Conservation (phyloP, 1,140 invertebrate genomes). For the Papilio dardanus region DNA sequence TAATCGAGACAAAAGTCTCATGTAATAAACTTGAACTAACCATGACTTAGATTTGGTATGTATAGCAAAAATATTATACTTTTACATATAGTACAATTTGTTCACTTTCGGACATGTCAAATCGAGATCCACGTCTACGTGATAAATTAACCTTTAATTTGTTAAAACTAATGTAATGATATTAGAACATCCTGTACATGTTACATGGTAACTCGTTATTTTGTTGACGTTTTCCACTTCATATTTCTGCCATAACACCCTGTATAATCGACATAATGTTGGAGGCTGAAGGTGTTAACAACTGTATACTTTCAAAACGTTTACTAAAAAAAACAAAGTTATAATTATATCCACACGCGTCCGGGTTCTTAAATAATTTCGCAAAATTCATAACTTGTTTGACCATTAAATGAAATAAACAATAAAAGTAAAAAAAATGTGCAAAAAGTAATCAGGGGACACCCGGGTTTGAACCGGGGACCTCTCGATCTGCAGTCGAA, state of each 20-base stretch:
- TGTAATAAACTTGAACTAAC: too few relatives aligned
- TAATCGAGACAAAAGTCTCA: too few relatives aligned
- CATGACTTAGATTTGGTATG: too few relatives aligned
- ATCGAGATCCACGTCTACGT: background rate
- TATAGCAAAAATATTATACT: too few relatives aligned
- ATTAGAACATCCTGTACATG: conserved; percentile 39
- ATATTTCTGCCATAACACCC: background rate
- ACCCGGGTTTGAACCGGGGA: conserved; percentile 24
- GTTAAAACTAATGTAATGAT: background rate
- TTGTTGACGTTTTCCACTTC: conserved; percentile 53
- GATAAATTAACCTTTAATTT: background rate
- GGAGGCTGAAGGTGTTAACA: background rate
- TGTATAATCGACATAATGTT: background rate
- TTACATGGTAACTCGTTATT: conserved; percentile 47
- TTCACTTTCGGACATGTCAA: too few relatives aligned
- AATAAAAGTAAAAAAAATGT: background rate
- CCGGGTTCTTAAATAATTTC: background rate
- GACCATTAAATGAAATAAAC: background rate
- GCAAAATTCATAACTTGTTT: background rate
- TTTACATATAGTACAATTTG: too few relatives aligned
- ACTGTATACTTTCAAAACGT: background rate
- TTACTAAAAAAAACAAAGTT: background rate
- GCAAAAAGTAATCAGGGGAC: background rate
- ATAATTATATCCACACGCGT: background rate
- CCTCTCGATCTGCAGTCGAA: conserved; percentile 25